phyloP scores from a whole-genome alignment of 2,888 invertebrate genomes.

The Pterostichus niger region DNA sequence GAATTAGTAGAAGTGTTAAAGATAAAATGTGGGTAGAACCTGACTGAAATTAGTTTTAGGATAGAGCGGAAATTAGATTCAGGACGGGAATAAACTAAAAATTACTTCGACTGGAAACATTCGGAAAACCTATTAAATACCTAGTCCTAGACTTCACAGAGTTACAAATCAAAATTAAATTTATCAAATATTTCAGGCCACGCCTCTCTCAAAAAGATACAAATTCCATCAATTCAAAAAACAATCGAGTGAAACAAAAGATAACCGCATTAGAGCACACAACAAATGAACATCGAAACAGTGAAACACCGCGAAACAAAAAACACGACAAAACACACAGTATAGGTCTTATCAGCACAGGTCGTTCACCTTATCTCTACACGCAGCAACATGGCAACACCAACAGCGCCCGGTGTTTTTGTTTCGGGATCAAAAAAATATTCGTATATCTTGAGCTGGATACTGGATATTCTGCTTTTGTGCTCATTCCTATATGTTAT shows the following conservation, averaged over 20 bases:
- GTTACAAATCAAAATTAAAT: not conserved
- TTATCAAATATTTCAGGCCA: not conserved
- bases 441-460: too few relatives aligned
- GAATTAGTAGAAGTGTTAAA: too few relatives aligned
- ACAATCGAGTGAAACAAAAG: conserved; percentile 18
- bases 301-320: not conserved
- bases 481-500: too few relatives aligned
- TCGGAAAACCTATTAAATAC: too few relatives aligned
- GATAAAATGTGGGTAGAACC: not conserved
- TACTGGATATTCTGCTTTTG: too few relatives aligned
- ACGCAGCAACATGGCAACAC: not conserved
- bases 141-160: too few relatives aligned
- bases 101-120: too few relatives aligned
- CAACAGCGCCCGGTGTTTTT: too few relatives aligned
- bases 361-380: conserved; percentile 25
- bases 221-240: conserved; percentile 15
- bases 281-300: conserved; percentile 27
- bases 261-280: conserved; percentile 18
- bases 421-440: too few relatives aligned
- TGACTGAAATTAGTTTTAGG: conserved; percentile 6
- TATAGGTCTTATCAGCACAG: conserved; percentile 3
- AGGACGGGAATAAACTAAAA: too few relatives aligned
- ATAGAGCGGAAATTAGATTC: not conserved
- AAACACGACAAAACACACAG: conserved; percentile 9
- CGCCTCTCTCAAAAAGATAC: not conserved